Conservation (phyloP, 2,888 invertebrate genomes). For the Amaurobius ferox region DNA sequence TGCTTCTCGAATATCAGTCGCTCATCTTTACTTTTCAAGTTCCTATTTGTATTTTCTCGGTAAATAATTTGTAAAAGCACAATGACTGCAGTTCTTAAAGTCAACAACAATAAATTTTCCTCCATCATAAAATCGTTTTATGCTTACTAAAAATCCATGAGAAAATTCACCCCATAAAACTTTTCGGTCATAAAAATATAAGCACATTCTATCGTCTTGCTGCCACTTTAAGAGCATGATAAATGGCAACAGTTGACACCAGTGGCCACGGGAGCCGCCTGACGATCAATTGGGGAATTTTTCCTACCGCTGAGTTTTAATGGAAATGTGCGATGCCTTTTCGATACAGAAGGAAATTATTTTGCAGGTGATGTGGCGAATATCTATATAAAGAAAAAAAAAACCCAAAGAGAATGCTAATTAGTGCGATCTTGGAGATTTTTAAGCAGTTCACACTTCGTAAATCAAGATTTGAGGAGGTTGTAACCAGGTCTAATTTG, state of each 20-base stretch:
- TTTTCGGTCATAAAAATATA: neutral
- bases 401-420: neutral
- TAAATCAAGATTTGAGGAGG: neutral
- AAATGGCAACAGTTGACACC: slow-evolving; percentile 14
- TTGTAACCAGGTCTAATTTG: neutral
- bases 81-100: neutral
- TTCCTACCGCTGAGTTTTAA: neutral
- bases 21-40: neutral
- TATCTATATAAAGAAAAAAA: neutral
- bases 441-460: neutral
- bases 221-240: slow-evolving; percentile 7
- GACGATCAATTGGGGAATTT: neutral
- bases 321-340: neutral
- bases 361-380: neutral
- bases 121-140: neutral
- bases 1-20: neutral
- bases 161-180: neutral
- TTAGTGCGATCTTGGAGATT: neutral
- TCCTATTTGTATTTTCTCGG: neutral
- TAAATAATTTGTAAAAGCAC: neutral
- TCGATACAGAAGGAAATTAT: neutral
- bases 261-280: neutral
- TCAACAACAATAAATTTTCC: neutral
- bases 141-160: neutral
- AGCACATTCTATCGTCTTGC: neutral